Conservation (phyloP, 2,113 vertebrate species). For the Neogale vison region DNA sequence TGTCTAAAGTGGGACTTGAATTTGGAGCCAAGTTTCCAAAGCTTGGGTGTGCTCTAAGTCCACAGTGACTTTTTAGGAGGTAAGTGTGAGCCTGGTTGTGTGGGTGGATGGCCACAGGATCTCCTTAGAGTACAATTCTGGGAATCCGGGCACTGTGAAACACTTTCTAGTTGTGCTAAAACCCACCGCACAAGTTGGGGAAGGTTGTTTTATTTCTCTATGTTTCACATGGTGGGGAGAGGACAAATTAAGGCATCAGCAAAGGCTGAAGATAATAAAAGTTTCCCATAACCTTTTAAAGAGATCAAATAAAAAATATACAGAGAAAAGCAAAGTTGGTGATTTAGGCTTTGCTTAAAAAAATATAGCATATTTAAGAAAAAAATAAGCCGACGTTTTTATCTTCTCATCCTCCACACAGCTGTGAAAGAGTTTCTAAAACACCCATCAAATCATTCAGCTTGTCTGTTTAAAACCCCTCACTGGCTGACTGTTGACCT, state of each 20-base stretch:
- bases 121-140: neutral
- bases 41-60: neutral
- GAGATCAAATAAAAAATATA: conserved; percentile 24
- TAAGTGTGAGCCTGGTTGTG: neutral
- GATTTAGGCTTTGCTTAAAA: neutral
- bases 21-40: neutral
- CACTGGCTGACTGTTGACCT: neutral
- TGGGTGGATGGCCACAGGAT: neutral
- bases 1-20: neutral
- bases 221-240: neutral
- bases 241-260: neutral
- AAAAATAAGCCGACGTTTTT: neutral
- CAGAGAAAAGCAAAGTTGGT: neutral
- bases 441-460: neutral
- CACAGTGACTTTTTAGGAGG: neutral
- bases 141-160: neutral
- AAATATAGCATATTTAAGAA: neutral
- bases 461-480: neutral
- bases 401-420: neutral
- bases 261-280: neutral
- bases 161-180: neutral
- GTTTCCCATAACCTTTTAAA: conserved; percentile 17
- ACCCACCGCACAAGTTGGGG: neutral
- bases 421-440: neutral
- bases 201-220: neutral